Evolutionary conservation across 1,140 invertebrate genomes (phyloP).

Genomic region (Megalonaias nervosa): DNA sequence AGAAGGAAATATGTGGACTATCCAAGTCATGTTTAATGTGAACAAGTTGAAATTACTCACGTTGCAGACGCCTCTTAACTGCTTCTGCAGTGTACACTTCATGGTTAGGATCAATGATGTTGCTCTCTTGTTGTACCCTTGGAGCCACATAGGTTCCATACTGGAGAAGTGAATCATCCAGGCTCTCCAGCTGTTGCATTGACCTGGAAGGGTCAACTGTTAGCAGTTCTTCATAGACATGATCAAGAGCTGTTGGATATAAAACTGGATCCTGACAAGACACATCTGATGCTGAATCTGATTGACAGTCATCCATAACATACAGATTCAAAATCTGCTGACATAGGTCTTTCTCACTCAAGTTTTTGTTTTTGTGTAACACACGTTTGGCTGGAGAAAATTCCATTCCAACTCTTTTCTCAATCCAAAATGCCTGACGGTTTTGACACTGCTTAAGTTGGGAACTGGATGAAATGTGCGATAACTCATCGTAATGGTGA

Average conservation of each 20-base stretch:
- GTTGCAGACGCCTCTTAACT: no score
- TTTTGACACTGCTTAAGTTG: no score
- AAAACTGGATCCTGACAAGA: neutral
- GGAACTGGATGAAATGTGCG: no score
- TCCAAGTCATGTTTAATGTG: no score
- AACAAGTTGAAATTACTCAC: no score
- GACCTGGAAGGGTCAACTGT: neutral
- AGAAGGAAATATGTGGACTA: no score
- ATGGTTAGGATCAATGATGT: no score
- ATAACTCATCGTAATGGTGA: no score
- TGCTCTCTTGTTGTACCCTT: neutral
- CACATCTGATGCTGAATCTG: slow-evolving; percentile 6
- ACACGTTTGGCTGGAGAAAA: slow-evolving; percentile 34
- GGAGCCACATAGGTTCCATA: slow-evolving; percentile 37
- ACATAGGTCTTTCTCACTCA: slow-evolving; percentile 32
- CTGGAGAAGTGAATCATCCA: slow-evolving; percentile 10
- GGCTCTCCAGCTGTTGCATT: neutral
- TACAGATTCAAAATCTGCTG: slow-evolving; percentile 33
- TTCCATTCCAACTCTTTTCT: slow-evolving; percentile 24
- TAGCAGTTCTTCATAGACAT: neutral
- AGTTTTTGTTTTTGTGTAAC: slow-evolving; percentile 27
- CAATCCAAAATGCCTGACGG: slow-evolving; percentile 5
- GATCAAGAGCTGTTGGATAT: neutral
- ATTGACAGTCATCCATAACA: slow-evolving; percentile 32
- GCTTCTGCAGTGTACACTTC: no score